phyloP scores from a whole-genome alignment of 2,888 invertebrate genomes.

The Proisotoma minuta region DNA sequence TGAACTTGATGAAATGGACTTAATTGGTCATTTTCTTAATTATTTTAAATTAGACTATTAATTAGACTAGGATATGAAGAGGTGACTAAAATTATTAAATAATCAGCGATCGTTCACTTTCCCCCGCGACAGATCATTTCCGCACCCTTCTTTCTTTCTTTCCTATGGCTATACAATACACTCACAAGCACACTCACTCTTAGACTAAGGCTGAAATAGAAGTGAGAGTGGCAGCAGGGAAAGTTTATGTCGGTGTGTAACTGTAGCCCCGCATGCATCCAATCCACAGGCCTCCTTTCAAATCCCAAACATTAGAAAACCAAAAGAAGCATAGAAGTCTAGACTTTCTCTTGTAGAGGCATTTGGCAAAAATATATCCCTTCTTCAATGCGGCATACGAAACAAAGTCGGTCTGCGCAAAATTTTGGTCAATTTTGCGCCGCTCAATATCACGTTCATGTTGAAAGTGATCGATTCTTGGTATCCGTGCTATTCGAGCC shows the following conservation, averaged over 20 bases:
- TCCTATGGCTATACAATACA: background rate
- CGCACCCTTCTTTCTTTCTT: constrained; percentile 29
- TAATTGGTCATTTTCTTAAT: constrained; percentile 2
- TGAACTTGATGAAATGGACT: background rate
- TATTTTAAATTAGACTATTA: background rate
- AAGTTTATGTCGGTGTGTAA: background rate
- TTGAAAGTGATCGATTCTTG: constrained; percentile 47
- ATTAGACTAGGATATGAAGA: background rate
- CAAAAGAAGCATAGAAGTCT: background rate
- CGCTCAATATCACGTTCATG: constrained; percentile 47
- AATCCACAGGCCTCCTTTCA: background rate
- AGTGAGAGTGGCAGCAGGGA: background rate
- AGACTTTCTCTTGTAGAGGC: background rate
- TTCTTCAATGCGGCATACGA: constrained; percentile 36
- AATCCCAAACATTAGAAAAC: background rate
- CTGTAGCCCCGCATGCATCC: background rate
- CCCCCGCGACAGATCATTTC: constrained; percentile 23
- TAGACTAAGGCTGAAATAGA: background rate
- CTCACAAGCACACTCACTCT: background rate
- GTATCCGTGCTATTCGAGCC: constrained; percentile 15
- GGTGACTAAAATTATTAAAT: background rate
- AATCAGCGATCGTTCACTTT: constrained; percentile 1
- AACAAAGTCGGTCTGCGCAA: constrained; percentile 44
- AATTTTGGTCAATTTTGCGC: constrained; percentile 47
- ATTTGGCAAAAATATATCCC: background rate